Evolutionary conservation across 2,797 vertebrate genomes (phyloP).

Genomic region (Neolamprologus multifasciatus): DNA sequence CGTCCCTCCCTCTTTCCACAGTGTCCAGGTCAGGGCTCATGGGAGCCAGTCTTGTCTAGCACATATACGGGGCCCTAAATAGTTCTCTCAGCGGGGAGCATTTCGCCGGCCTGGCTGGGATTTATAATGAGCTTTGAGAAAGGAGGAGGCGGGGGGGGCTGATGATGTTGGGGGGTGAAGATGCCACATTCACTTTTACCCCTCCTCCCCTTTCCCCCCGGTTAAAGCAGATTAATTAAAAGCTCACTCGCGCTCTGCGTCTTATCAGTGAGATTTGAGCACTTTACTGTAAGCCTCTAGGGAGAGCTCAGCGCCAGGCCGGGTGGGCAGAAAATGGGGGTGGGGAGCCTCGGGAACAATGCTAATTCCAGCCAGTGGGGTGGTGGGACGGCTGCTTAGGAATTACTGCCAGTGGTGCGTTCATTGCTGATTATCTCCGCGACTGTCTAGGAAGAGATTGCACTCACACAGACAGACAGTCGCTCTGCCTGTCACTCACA

Average conservation of each 20-base stretch:
- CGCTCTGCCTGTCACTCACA: constrained; percentile 19
- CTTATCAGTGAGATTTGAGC: constrained; percentile 62
- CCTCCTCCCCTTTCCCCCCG: not conserved
- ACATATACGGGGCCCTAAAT: constrained; percentile 13
- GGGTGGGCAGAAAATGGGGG: constrained; percentile 21
- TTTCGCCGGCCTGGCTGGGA: constrained; percentile 9
- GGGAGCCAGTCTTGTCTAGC: constrained; percentile 6
- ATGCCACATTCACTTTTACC: constrained; percentile 17
- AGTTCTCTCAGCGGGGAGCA: constrained; percentile 1
- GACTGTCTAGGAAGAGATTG: constrained; percentile 18
- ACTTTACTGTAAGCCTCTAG: constrained; percentile 59
- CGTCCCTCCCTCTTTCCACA: not conserved
- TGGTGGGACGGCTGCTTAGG: constrained; percentile 18
- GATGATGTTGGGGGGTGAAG: not conserved
- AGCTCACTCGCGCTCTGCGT: constrained; percentile 36
- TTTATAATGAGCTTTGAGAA: constrained; percentile 46
- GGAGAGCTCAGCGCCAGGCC: constrained; percentile 17
- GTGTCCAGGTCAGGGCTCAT: constrained; percentile 15
- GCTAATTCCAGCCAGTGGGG: constrained; percentile 55
- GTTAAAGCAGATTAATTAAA: constrained; percentile 71
- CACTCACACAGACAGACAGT: not conserved
- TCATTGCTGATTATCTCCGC: constrained; percentile 29
- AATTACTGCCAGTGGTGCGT: constrained; percentile 9
- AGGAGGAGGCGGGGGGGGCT: not conserved
- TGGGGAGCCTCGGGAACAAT: constrained; percentile 36